A percentile compares a stretch with the other conserved stretches of the same genome.
Conservation (phyloP, 2,797 vertebrate genomes). For the Rhyacichthys aspro region DNA sequence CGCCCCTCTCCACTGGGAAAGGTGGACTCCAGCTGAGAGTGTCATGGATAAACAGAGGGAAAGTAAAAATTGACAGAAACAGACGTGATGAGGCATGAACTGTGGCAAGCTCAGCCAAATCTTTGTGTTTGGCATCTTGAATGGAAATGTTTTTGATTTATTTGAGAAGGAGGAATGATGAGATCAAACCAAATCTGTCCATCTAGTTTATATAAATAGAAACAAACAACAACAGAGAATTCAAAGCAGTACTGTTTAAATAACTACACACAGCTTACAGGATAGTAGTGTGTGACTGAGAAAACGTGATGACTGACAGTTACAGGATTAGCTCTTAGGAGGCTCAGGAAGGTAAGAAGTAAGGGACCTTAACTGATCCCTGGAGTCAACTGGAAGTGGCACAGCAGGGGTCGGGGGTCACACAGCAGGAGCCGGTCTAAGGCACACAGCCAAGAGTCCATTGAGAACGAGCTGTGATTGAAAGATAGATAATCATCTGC, state of each 20-base stretch:
- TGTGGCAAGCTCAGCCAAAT: conserved; percentile 40
- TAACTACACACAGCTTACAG: not conserved
- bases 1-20: conserved; percentile 27
- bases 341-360: conserved; percentile 63
- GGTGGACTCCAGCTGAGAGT: conserved; percentile 11
- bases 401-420: conserved; percentile 42
- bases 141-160: conserved; percentile 1
- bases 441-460: conserved; percentile 26
- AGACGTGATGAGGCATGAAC: conserved; percentile 73
- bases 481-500: conserved; percentile 38
- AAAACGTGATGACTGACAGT: conserved; percentile 54
- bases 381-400: conserved; percentile 50
- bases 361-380: conserved; percentile 51
- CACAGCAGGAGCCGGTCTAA: conserved; percentile 20
- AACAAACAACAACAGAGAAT: no score
- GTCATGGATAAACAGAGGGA: conserved; percentile 18
- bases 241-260: no score
- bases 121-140: conserved; percentile 29
- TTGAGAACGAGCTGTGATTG: conserved; percentile 41
- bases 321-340: conserved; percentile 68
- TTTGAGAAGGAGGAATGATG: not conserved
- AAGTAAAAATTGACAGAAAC: conserved; percentile 33
- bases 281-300: conserved; percentile 22
- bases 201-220: not conserved
- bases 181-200: conserved; percentile 1